Conservation (phyloP, 2,113 vertebrate species). For the Mormyrus lacerda region DNA sequence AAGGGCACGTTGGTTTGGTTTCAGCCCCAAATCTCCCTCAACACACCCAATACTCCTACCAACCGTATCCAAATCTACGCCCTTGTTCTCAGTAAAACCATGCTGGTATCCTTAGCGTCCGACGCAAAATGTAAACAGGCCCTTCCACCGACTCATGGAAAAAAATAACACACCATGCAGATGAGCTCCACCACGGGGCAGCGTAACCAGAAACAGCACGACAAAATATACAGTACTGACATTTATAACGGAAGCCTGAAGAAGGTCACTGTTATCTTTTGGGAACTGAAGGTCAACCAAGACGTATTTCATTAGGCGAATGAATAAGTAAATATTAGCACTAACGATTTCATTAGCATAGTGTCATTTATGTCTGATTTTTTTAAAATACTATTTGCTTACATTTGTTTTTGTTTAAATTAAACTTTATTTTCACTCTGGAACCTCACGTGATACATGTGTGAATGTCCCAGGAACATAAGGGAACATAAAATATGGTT, state of each 20-base stretch:
- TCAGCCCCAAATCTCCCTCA: background rate
- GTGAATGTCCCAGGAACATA: background rate
- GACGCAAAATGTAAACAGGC: background rate
- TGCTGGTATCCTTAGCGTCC: background rate
- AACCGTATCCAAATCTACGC: background rate
- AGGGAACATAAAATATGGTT: background rate
- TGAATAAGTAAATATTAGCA: conserved; percentile 18
- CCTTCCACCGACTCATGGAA: background rate
- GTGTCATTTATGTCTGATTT: background rate
- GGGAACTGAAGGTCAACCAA: conserved; percentile 22
- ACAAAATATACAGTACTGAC: conserved; percentile 27
- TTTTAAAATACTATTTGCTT: background rate
- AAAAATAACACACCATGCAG: background rate
- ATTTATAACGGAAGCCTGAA: conserved; percentile 16
- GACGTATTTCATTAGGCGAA: conserved; percentile 6
- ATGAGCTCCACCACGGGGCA: background rate
- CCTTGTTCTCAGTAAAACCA: background rate
- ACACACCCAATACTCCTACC: background rate
- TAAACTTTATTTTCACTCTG: background rate
- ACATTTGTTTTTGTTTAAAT: background rate
- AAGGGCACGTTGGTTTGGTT: background rate
- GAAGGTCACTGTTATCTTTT: conserved; percentile 19
- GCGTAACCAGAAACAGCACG: background rate
- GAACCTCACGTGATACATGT: background rate
- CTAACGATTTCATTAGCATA: conserved; percentile 19